Base-by-base conservation (phyloP, 1,140 invertebrate species). In the Brachionus paranguensis region DNA sequence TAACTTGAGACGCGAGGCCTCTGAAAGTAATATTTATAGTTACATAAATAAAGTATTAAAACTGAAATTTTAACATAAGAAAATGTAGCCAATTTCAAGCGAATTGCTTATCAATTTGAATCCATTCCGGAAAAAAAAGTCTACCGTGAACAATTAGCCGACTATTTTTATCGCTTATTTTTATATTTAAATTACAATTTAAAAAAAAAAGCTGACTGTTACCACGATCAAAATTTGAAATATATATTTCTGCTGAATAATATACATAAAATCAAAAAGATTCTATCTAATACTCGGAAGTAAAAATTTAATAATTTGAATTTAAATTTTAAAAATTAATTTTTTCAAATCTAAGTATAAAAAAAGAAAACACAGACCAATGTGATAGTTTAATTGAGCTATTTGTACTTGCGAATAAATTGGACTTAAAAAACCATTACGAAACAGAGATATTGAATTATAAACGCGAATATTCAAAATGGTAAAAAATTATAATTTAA, bases 401-500 rank as follows among this genome's bases (percentile, higher is more conserved):
- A 0, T 81, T 81, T 12, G 24, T 37, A 2, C 27, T 60, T 3
- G 24, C 29, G 1, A 45, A 68, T 68, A 81, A 64, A 27, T 14
- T 24, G 8, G 78, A 81, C 3, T 29, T 81, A 27, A 81, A 81
- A 64, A 68, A 29, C 24, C 60, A 33, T 7, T 81, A 81, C 27
- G 78, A 81, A 45, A 81, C 50, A 24, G 78, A 81, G 45, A 81
- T 81, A 24, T 47, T 81, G 3, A 81, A 81, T 27, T 64, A 64
- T 45, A 81, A 81, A 47, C 33, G 78, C 41, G 78, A 81, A 47
- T 81, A 81, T 68, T 81, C 78, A 45, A 81, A 81, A 41, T 81
- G 78, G 72, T 76, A 27, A 74, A 65, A 65, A 12, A 24, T 65
- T 27, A 0, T 11, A 11, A 20, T 20, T 7, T n/a, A 45, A 7